These are phyloP conservation scores for Ophthalmolycus amberensis DNA, from an alignment of 2,113 vertebrate species.

Conservation along the genomic window DNA sequence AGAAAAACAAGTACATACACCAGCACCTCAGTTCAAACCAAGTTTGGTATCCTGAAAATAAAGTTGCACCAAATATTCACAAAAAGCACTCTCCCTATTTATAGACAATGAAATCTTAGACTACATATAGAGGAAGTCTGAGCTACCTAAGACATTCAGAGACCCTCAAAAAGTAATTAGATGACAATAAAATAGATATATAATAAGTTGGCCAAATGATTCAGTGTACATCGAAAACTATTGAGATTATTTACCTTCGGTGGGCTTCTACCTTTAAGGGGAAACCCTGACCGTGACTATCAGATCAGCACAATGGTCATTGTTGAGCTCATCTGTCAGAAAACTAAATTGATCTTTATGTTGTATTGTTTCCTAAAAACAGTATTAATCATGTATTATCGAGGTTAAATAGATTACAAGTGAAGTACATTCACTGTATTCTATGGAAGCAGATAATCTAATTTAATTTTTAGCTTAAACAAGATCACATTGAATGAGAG, in stretches of 20 bases:
- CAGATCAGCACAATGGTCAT: background rate
- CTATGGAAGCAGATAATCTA: constrained; percentile 5
- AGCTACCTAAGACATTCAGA: background rate
- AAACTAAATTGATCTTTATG: background rate
- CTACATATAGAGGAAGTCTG: constrained; percentile 5
- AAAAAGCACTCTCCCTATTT: constrained; percentile 12
- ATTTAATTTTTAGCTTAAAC: constrained; percentile 32
- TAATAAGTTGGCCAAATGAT: background rate
- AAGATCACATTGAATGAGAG: constrained; percentile 38
- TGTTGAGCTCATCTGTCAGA: background rate
- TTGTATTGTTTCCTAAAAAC: background rate
- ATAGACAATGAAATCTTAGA: constrained; percentile 2
- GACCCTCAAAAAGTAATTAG: background rate
- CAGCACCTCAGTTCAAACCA: constrained; percentile 4
- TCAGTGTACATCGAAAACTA: background rate
- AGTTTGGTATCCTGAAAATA: constrained; percentile 33
- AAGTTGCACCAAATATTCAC: constrained; percentile 16
- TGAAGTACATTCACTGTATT: background rate
- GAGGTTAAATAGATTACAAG: background rate
- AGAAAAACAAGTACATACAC: constrained; percentile 32
- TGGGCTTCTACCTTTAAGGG: constrained; percentile 13
- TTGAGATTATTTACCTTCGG: background rate
- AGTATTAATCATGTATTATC: background rate
- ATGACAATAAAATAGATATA: background rate
- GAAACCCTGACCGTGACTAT: constrained; percentile 36